Conservation (phyloP, 1,140 invertebrate species). For the Phenacoccus solenopsis region DNA sequence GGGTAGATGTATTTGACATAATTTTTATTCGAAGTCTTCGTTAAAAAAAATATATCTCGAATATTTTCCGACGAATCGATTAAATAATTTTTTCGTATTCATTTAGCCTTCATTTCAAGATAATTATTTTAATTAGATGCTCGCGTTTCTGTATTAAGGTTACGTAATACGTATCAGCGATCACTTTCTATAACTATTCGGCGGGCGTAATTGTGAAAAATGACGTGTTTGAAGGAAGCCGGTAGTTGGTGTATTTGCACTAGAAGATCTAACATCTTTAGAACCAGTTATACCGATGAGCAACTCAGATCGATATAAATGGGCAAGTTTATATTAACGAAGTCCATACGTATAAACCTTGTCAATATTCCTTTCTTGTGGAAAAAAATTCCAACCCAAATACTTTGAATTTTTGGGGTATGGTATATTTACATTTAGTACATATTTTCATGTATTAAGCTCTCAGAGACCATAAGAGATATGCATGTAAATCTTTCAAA, state of each 20-base stretch:
- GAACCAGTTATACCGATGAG: not conserved
- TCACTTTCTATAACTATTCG: constrained; percentile 1
- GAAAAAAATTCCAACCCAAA: too few species aligned
- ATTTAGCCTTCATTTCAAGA: not conserved
- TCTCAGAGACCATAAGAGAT: too few species aligned
- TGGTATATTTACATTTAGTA: too few species aligned
- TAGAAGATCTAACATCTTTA: not conserved
- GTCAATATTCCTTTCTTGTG: too few species aligned
- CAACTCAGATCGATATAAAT: too few species aligned
- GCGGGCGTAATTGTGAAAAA: not conserved
- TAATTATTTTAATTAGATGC: not conserved
- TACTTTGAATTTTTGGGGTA: too few species aligned
- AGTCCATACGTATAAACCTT: too few species aligned
- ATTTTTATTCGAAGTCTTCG: not conserved
- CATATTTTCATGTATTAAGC: too few species aligned
- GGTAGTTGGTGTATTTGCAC: not conserved
- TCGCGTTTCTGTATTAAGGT: not conserved
- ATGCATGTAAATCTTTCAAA: too few species aligned
- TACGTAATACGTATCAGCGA: not conserved
- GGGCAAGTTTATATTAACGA: too few species aligned
- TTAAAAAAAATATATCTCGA: not conserved
- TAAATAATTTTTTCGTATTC: not conserved
- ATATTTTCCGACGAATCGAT: not conserved
- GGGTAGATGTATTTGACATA: not conserved
- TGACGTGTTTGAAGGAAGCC: not conserved